Evolutionary conservation across 2,888 invertebrate genomes (phyloP).

Genomic region (Mimumesa dahlbomi): DNA sequence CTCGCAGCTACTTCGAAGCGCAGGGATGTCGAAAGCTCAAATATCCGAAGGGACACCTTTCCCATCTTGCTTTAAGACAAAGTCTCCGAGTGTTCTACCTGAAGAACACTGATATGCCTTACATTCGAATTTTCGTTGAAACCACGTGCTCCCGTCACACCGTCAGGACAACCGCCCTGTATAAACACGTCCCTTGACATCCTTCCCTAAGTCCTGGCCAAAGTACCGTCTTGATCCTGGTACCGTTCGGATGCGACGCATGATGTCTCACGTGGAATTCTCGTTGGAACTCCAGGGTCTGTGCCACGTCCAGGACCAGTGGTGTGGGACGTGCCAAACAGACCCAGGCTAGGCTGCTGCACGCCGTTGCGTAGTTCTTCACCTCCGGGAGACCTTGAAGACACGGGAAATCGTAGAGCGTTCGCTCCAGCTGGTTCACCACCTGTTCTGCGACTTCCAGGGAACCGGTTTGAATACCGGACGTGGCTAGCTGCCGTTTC

Average conservation of each 20-base stretch:
- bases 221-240: slow-evolving; percentile 82
- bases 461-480: slow-evolving; percentile 70
- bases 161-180: slow-evolving; percentile 85
- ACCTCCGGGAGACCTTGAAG: slow-evolving; percentile 90
- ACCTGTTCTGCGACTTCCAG: slow-evolving; percentile 74
- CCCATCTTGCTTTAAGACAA: too few species aligned
- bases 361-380: slow-evolving; percentile 89
- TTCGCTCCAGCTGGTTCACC: slow-evolving; percentile 88
- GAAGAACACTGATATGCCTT: too few species aligned
- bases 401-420: slow-evolving; percentile 96
- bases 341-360: slow-evolving; percentile 94
- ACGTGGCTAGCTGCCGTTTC: slow-evolving; percentile 72
- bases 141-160: too few species aligned
- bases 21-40: too few species aligned
- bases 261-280: slow-evolving; percentile 84
- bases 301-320: slow-evolving; percentile 74
- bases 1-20: too few species aligned
- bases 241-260: slow-evolving; percentile 80
- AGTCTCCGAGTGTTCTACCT: too few species aligned
- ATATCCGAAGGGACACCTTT: too few species aligned
- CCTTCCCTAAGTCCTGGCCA: slow-evolving; percentile 84
- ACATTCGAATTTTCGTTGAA: too few species aligned
- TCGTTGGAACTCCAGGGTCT: slow-evolving; percentile 78
- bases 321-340: slow-evolving; percentile 72
- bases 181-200: slow-evolving; percentile 82